phyloP scores from a whole-genome alignment of 1,140 invertebrate genomes.

The Ips typographus region DNA sequence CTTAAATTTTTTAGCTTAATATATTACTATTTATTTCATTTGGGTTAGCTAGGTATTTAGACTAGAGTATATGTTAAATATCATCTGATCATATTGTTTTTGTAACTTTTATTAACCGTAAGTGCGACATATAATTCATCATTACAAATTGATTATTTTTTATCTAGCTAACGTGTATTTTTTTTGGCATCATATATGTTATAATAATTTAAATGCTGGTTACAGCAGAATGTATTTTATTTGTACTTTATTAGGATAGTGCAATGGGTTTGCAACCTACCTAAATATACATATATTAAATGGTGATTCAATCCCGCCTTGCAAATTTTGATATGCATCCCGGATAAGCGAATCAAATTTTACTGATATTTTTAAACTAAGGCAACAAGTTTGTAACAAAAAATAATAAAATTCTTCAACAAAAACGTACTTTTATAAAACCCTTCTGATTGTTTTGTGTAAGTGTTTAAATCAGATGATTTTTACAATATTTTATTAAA shows the following conservation, averaged over 20 bases:
- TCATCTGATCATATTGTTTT: neutral
- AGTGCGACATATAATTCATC: neutral
- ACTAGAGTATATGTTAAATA: no score
- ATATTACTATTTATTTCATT: no score
- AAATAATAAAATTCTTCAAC: neutral
- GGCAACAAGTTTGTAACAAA: constrained; percentile 4
- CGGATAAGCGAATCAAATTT: neutral
- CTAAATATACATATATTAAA: neutral
- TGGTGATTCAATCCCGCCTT: neutral
- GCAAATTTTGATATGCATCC: neutral
- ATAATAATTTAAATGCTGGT: neutral
- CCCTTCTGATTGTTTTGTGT: no score
- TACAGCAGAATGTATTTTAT: no score
- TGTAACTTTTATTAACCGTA: neutral
- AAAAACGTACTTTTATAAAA: neutral
- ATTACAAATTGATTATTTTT: neutral
- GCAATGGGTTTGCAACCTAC: constrained; percentile 1
- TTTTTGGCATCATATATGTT: neutral
- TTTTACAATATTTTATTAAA: no score
- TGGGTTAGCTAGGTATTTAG: no score
- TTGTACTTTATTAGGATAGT: neutral
- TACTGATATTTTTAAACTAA: neutral
- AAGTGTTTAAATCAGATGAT: no score
- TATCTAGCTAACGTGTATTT: neutral
- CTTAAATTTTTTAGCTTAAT: no score